phyloP scores from a whole-genome alignment of 2,888 invertebrate genomes.

The Acrobasis repandana region DNA sequence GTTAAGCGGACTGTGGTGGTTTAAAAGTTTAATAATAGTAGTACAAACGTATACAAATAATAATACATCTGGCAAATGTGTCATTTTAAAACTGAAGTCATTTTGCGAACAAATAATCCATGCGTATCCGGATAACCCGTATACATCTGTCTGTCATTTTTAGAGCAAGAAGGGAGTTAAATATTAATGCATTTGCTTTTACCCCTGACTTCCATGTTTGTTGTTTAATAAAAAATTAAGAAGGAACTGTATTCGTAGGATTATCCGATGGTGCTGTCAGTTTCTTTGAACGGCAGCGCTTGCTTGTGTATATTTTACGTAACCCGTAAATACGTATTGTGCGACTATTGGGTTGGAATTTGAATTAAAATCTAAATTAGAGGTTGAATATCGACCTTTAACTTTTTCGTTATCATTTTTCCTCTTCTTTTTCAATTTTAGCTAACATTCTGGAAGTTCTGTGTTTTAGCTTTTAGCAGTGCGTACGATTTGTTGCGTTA shows the following conservation, averaged over 20 bases:
- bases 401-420: too few relatives aligned
- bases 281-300: not conserved
- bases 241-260: conserved; percentile 27
- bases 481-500: too few relatives aligned
- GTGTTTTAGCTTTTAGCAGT: too few relatives aligned
- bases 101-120: not conserved
- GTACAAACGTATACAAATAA: too few relatives aligned
- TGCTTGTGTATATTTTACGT: not conserved
- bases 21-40: too few relatives aligned
- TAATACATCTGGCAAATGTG: too few relatives aligned
- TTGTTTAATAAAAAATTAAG: conserved; percentile 17
- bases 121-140: conserved; percentile 2
- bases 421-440: too few relatives aligned
- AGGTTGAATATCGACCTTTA: too few relatives aligned
- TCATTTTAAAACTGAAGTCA: not conserved
- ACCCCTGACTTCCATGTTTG: conserved; percentile 5
- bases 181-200: conserved; percentile 13
- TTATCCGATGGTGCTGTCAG: not conserved
- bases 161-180: conserved; percentile 13
- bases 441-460: too few relatives aligned
- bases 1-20: too few relatives aligned
- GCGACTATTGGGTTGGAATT: too few relatives aligned
- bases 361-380: too few relatives aligned
- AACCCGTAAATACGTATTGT: not conserved
- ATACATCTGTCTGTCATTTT: conserved; percentile 25